Conservation (phyloP, 2,113 vertebrate species). For the Hymenochirus boettgeri region DNA sequence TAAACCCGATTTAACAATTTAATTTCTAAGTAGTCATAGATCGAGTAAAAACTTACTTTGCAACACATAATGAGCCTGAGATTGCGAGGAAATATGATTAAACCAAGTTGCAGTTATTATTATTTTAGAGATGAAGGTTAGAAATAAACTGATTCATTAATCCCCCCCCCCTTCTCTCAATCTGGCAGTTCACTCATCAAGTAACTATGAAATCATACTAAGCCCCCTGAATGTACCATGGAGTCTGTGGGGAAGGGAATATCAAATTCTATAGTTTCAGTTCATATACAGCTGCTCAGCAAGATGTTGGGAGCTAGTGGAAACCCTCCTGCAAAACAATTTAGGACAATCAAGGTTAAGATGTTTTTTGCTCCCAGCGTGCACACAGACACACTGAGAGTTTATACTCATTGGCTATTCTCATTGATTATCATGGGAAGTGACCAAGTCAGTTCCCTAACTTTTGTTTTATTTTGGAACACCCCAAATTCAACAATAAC, state of each 20-base stretch:
- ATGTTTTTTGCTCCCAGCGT: constrained; percentile 24
- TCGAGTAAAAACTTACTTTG: constrained; percentile 62
- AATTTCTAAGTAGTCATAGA: constrained; percentile 55
- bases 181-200: constrained; percentile 52
- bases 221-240: constrained; percentile 1
- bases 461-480: too few species aligned
- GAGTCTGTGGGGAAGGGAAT: constrained; percentile 46
- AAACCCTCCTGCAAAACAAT: constrained; percentile 39
- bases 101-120: constrained; percentile 51
- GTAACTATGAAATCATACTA: constrained; percentile 7
- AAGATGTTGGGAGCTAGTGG: constrained; percentile 44
- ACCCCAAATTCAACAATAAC: too few species aligned
- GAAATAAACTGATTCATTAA: constrained; percentile 60
- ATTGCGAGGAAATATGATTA: constrained; percentile 56
- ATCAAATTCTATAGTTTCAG: constrained; percentile 54
- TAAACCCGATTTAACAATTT: too few species aligned
- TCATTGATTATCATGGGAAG: too few species aligned
- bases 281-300: constrained; percentile 58
- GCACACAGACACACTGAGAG: too few species aligned
- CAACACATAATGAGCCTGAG: constrained; percentile 58
- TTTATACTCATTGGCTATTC: too few species aligned
- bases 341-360: constrained; percentile 23
- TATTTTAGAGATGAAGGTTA: constrained; percentile 52
- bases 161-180: too few species aligned
- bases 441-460: too few species aligned